Evolutionary conservation across 2,113 vertebrate species (phyloP), one percentile per base, ranked within the genome.

Genomic region (Aleadryas rufinucha): DNA sequence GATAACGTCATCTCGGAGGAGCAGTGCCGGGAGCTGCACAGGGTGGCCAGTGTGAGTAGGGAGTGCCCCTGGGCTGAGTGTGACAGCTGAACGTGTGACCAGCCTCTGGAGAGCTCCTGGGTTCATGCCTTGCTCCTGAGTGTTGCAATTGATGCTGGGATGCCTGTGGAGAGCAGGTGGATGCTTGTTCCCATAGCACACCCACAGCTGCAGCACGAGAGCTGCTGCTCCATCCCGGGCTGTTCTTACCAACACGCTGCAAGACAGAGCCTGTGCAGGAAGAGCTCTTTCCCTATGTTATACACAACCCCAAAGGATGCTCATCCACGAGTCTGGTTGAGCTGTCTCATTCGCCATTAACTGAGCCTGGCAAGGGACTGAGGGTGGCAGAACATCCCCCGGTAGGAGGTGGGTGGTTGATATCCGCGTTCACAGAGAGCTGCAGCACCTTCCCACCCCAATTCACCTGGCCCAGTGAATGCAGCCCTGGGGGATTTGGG

Each of bases 1-100:
- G 99, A 99, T 59, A 97, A 98, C 0, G 99, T 99, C 57, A 98
- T 99, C 89, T 98, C 99, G 0, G 98, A 99, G 89, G 98, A 99
- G 2, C 98, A 99, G 96, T 99, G 99, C 87, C 84, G 77, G 53
- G 99, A 99, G 79, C 98, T 99, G 35, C 98, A 98, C 92, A 96
- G 95, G 5, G 97, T 99, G 89, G 99, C 99, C 92, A 98, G 97
- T 17, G 99, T 99, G 94, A 98, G 98, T 87, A n/a, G 17, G 4
- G 1, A 6, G 0, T 49, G 7, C 5, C 9, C 54, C 26, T 10
- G 11, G 50, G 37, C 27, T 70, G 20, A 23, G 28, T 13, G 11
- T 65, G 75, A 54, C n/a, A 77, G 7, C 49, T 79, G 77, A 35
- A 10, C 4, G 53, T 78, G 57, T 26, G 31, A 50, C 20, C 47